Evolutionary conservation across 2,113 vertebrate genomes (phyloP), one percentile per base, ranked within the genome.

Genomic region (Ciconia maguari): DNA sequence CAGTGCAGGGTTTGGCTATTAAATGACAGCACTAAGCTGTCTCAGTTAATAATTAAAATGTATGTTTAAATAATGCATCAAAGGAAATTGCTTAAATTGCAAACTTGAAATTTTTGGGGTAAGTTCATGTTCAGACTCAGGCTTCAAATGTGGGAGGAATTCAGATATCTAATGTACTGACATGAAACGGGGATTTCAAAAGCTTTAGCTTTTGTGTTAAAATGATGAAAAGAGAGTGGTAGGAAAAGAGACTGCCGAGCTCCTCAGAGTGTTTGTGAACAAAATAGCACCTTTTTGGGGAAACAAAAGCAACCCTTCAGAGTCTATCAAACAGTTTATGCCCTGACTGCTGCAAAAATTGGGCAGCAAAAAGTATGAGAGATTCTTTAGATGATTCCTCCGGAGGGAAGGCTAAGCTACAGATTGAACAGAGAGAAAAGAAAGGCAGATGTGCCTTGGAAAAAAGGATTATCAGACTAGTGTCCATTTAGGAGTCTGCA

Each of bases 51-150:
- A 92, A 94, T 96, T 96, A 58, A 96, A 90, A 92, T 78, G 7
- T 75, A 27, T 89, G 66, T 81, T 96, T 97, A 95, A 96, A 93
- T 96, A 95, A 96, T 95, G 32, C 55, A 93, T 97, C 93, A 94
- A 96, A 96, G 48, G 83, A 89, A 96, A 96, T 81, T 27, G n/a
- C 76, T 91, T 95, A 93, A 95, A 96, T 86, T 90, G 79, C 70
- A 70, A 93, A 95, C 83, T 92, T 90, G 64, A 93, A 79, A 70
- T 83, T 95, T 84, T 94, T 16, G 78, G 70, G 62, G 13, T 76
- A 70, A 90, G 79, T 60, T 95, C 57, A 26, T 18, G 27, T 79
- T 93, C 79, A 90, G 60, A 66, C 68, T 92, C 11, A 19, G 71
- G 38, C 68, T 96, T 94, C 79, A 86, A 55, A 48, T 93, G 60